Percentiles rank a stretch among this genome's conserved stretches.
Conservation (phyloP, 2,113 vertebrate genomes). For the Petromus typicus region DNA sequence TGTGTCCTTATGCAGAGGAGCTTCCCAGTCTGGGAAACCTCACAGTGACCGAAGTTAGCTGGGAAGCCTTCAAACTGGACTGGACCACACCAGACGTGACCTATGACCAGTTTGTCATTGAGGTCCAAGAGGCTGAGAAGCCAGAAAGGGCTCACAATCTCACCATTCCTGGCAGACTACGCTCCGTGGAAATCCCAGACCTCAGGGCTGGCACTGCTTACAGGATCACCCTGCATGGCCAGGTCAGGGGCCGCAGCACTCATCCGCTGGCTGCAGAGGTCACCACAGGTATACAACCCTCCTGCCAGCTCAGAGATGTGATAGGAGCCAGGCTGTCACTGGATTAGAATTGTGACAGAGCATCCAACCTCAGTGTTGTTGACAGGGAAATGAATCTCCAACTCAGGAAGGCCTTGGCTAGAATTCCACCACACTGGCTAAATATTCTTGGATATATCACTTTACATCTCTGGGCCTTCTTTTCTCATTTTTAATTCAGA, state of each 20-base stretch:
- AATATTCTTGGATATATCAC: not conserved
- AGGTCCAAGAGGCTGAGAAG: constrained; percentile 88
- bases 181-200: constrained; percentile 85
- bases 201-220: constrained; percentile 91
- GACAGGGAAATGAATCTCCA: not conserved
- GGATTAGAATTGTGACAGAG: not conserved
- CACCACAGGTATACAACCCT: constrained; percentile 82
- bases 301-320: not conserved
- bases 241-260: constrained; percentile 87
- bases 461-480: not conserved
- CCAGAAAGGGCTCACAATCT: constrained; percentile 84
- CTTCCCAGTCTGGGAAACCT: constrained; percentile 90
- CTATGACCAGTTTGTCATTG: constrained; percentile 92
- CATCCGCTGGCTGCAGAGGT: constrained; percentile 81
- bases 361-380: not conserved
- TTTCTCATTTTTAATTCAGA: constrained; percentile 7
- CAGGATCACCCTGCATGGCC: constrained; percentile 88
- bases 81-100: constrained; percentile 89
- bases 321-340: not conserved
- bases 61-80: constrained; percentile 93
- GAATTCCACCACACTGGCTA: not conserved
- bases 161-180: constrained; percentile 85
- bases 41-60: constrained; percentile 89
- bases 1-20: constrained; percentile 91
- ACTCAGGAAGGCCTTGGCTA: not conserved